Evolutionary conservation across 2,888 invertebrate genomes (phyloP), one percentile per base, ranked within the genome.

Genomic region (Ischnura elegans): DNA sequence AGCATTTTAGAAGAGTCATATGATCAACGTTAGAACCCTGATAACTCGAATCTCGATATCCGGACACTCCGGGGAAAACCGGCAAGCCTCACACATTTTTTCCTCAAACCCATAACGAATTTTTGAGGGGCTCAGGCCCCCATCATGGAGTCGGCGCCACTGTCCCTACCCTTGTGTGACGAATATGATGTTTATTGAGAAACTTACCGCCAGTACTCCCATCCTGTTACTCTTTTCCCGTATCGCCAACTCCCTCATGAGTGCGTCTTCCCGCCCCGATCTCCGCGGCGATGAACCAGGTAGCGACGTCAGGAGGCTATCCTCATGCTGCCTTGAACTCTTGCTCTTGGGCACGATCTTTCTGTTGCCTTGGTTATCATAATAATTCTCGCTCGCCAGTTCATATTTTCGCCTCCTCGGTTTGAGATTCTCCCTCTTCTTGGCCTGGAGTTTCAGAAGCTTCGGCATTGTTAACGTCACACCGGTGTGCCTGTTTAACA

Each of bases 221-320:
- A 97, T 96, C 95, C 98, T 96, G 95, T 98, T 98, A 0, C 97
- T 97, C 93, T 97, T 96, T 95, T 98, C 98, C 45, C 98, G 97
- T 0, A 97, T 95, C 6, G 98, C 97, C 94, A 98, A 96, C 95
- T 98, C 98, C 90, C 97, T 96, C 93, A 97, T 96, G 90, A 98
- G 97, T 0, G 97, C 97, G 95, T 97, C 97, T 0, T 95, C 96
- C 0, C 96, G 95, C 6, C 96, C 95, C 90, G 97, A 95, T 2
- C 97, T 97, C 87, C 42, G 55, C 36, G 2, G n/a, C 8, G 43
- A 55, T 0, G 66, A 43, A 0, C 43, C 61, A 42, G n/a, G 13
- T 19, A 43, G 0, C n/a, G n/a, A 43, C n/a, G 43, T 25, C 25
- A 36, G 2, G 25, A 76, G 76, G 25, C 76, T 76, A 5, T 16